Percentiles rank a stretch among this genome's conserved stretches.
phyloP scores from a whole-genome alignment of 2,888 invertebrate genomes.

The Synergus japonicus region DNA sequence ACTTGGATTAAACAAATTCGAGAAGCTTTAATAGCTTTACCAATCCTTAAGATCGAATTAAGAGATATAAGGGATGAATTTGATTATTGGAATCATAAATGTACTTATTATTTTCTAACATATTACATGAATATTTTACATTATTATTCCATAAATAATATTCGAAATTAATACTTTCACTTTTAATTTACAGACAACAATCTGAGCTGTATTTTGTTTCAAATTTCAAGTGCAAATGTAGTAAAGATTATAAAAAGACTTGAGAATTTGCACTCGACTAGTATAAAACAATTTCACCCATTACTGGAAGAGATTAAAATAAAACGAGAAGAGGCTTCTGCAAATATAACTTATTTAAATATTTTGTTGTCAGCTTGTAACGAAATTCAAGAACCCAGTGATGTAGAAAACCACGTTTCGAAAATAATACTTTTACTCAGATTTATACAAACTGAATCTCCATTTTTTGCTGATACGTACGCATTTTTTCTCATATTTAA shows the following conservation, averaged over 20 bases:
- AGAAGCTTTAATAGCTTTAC: conserved; percentile 73
- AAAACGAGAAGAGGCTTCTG: conserved; percentile 76
- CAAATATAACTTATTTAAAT: conserved; percentile 79
- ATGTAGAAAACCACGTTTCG: conserved; percentile 77
- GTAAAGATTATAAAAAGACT: conserved; percentile 68
- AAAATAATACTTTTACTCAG: conserved; percentile 78
- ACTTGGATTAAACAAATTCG: conserved; percentile 81
- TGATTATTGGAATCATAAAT: conserved; percentile 75
- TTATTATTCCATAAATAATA: conserved; percentile 21
- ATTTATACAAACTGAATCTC: conserved; percentile 80
- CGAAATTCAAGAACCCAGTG: conserved; percentile 75
- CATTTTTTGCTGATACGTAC: conserved; percentile 78
- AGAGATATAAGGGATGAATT: conserved; percentile 71
- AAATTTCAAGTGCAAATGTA: conserved; percentile 68
- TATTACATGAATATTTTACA: conserved; percentile 1
- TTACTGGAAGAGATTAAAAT: conserved; percentile 63
- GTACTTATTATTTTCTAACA: conserved; percentile 63
- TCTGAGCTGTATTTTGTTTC: conserved; percentile 69
- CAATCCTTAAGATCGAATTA: conserved; percentile 65
- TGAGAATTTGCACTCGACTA: conserved; percentile 67
- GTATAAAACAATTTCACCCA: conserved; percentile 65
- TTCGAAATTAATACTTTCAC: conserved; percentile 30
- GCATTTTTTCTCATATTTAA: neutral
- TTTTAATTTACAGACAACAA: conserved; percentile 69
- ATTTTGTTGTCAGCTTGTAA: conserved; percentile 78